Base-by-base conservation (phyloP, 2,888 invertebrate species). In the Nymphalis urticae region DNA sequence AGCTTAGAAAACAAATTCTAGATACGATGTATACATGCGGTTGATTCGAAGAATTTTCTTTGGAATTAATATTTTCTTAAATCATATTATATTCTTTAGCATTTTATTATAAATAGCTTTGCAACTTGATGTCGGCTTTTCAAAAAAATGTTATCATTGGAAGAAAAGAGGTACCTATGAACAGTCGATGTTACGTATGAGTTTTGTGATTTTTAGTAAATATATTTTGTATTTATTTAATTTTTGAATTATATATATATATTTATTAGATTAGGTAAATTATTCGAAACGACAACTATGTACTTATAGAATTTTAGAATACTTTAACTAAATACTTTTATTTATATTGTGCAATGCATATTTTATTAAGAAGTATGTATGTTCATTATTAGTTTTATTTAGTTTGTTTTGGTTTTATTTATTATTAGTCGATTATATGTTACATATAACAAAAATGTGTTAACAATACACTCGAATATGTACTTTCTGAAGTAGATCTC, bases 81-180 rank as follows among this genome's bases (percentile, higher is more conserved):
- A 83, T 86, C 75, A 86, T 87, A 86, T 88, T 75, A 82, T 84
- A 87, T 85, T 85, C 82, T 86, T 84, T 90, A 90, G 89, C 85
- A 85, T 87, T 85, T 83, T 86, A 87, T 83, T 84, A 84, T 82
- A 82, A 85, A 82, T 91, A 90, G 91, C 81, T 86, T 88, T 87
- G 89, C 90, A 89, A 88, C 88, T 89, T 87, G 89, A 91, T 90
- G 90, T 91, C 90, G 87, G 88, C 90, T 91, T 89, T 88, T 87
- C 86, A 88, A 90, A 91, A 58, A 68, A 89, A 90, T 90, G 88
- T 90, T 90, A 84, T 85, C 89, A 84, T 81, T 89, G 92, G 90
- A 90, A 87, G 86, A 86, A 88, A 87, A 85, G 89, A 89, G 90
- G 90, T 90, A 90, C 88, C 85, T 90, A 86, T 90, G 87, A 86